Conservation (phyloP, 1,140 invertebrate species). For the Tenebrio molitor region DNA sequence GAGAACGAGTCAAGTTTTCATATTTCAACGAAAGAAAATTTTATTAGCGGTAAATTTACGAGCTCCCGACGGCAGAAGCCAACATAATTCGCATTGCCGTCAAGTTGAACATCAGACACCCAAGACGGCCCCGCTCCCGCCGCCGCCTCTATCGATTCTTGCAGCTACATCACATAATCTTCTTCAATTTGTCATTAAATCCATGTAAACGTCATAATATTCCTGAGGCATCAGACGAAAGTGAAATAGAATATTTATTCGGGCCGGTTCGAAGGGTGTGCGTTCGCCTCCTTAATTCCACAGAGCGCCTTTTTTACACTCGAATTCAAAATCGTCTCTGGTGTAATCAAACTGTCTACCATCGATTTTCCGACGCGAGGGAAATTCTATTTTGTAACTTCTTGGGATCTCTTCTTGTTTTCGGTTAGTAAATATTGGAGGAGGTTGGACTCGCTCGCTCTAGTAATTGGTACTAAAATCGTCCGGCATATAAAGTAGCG, state of each 20-base stretch:
- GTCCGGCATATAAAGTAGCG: conserved; percentile 33
- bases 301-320: conserved; percentile 1
- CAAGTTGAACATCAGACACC: conserved; percentile 36
- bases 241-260: conserved; percentile 19
- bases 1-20: conserved; percentile 41
- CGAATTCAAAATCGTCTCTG: conserved; percentile 29
- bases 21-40: conserved; percentile 46
- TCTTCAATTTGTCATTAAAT: conserved; percentile 41
- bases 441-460: conserved; percentile 30
- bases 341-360: conserved; percentile 28
- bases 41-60: conserved; percentile 47
- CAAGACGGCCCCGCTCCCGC: conserved; percentile 21
- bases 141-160: conserved; percentile 17
- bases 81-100: conserved; percentile 45
- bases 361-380: conserved; percentile 15
- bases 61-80: conserved; percentile 45
- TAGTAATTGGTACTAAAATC: conserved; percentile 36
- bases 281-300: background rate
- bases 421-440: conserved; percentile 37
- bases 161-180: conserved; percentile 36
- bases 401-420: conserved; percentile 24
- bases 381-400: conserved; percentile 32
- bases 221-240: background rate
- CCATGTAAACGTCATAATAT: conserved; percentile 39
- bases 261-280: background rate